Base-by-base conservation (phyloP, 2,113 vertebrate genomes). In the Geococcyx californianus region DNA sequence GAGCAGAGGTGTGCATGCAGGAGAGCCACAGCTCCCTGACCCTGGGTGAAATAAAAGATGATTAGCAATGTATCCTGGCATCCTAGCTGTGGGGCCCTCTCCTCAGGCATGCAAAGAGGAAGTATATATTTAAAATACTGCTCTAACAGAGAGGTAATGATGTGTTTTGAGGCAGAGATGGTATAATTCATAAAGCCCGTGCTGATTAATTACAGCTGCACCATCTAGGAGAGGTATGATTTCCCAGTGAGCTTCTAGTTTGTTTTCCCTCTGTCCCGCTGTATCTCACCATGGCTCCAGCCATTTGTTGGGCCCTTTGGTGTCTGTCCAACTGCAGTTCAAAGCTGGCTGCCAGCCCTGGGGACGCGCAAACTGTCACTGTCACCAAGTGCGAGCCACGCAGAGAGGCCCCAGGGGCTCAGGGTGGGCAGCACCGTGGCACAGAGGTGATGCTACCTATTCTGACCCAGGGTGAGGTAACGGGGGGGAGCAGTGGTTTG, bases 121-220 rank as follows among this genome's bases (percentile, higher is more conserved):
- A 94, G 66, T 92, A 73, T 69, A 29, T 93, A 82, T 92, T 93
- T 86, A 23, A 82, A 84, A 58, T 75, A 59, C 77, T 84, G 60
- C 73, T 93, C 42, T 90, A 90, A 91, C 76, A 26, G 89, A 84
- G 81, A 67, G 85, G 78, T 90, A 95, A 95, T 95, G 94, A 96
- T 95, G 94, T 93, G 94, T 94, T 97, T 93, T 51, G 19, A 94
- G 90, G 92, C 87, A 93, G 87, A 93, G 95, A 81, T 94, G 84
- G 89, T 90, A 91, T 93, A 84, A 66, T 94, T 94, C 95, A 77
- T 88, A 93, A 95, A 91, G 84, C 90, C 89, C 0, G 13, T 93
- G 91, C 91, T 93, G 84, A 70, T 97, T 96, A 96, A 96, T 96
- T 97, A 67, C 63, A 60, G 80, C 79, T 67, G 82, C 72, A 81